Evolutionary conservation across 2,888 invertebrate genomes (phyloP), one percentile per base, ranked within the genome.

Genomic region (Macrosoma leucophasiata): DNA sequence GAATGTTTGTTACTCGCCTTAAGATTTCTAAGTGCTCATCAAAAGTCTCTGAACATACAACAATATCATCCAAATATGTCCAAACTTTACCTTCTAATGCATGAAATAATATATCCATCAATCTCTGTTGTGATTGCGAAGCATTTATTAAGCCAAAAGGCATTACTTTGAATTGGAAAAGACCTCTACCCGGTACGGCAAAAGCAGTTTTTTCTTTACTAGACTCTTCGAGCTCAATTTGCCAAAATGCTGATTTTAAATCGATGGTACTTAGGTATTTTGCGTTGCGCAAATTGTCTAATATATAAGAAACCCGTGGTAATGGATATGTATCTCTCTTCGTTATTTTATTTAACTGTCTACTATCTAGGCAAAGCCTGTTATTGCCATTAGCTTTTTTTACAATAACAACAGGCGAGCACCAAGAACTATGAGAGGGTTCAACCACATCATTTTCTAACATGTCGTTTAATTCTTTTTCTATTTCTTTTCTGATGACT

Each of bases 171-270:
- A 39, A 41, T 19, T 41, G 36, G 18, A 23, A 39, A 1, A 37
- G n/a, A 1, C 45, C 45, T 11, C 28, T 39, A 5, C 45, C 41
- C 2, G 41, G 39, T 4, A 41, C 30, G 3, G 35, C 35, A 25
- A 45, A 41, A 2, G 32, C 35, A 1, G 41, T 45, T 23, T 41
- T 39, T 11, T 39, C 41, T 23, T 39, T 39, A 10, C 36, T 25
- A 7, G 34, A 6, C 19, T 42, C 42, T 0, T 36, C 22, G 23
- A 57, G 17, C 0, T 44, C 38, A 0, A 61, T 39, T 39, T 62
- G 58, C 50, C 54, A 58, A 39, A 57, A 62, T 1, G 55, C 60
- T 10, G 50, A 46, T 11, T 50, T 50, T 7, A 55, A 35, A 30
- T 55, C 53, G 7, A 50, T 31, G 1, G 41, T 33, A n/a, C 29